Evolutionary conservation across 2,888 invertebrate species (phyloP).

Genomic region (Tetragnatha montana): DNA sequence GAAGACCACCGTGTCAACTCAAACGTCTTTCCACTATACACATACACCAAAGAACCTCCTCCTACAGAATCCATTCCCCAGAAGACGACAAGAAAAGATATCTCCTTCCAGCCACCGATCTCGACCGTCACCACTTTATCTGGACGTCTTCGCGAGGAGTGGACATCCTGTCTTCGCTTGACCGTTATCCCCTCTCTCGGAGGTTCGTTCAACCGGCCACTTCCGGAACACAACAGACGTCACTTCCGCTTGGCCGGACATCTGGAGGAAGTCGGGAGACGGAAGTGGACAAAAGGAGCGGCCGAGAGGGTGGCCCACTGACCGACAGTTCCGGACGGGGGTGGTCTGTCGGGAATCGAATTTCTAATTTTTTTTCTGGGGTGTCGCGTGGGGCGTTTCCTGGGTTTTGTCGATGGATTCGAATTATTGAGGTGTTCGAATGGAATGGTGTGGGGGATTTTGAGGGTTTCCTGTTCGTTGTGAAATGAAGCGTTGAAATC

Average conservation of each 20-base stretch:
- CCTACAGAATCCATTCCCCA: too few species aligned
- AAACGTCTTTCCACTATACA: too few species aligned
- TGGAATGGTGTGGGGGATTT: too few species aligned
- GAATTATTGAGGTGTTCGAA: too few species aligned
- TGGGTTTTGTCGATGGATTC: background rate
- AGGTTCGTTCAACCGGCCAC: slow-evolving; percentile 46
- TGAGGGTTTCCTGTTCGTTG: too few species aligned
- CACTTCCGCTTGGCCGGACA: slow-evolving; percentile 56
- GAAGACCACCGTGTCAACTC: too few species aligned
- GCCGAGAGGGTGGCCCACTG: background rate
- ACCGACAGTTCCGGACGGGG: background rate
- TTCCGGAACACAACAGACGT: slow-evolving; percentile 44
- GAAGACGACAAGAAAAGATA: background rate
- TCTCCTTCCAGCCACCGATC: background rate
- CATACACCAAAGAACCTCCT: too few species aligned
- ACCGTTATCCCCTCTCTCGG: slow-evolving; percentile 25
- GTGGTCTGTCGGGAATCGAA: background rate
- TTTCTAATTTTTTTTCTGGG: background rate
- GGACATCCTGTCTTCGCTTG: slow-evolving; percentile 21
- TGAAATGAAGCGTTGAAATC: too few species aligned
- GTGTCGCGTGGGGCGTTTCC: background rate
- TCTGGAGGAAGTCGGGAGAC: slow-evolving; percentile 54
- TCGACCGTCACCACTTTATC: background rate
- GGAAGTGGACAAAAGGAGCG: background rate
- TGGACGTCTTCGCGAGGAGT: background rate